Evolutionary conservation across 2,888 invertebrate species (phyloP).

Genomic region (Tiphia femorata): DNA sequence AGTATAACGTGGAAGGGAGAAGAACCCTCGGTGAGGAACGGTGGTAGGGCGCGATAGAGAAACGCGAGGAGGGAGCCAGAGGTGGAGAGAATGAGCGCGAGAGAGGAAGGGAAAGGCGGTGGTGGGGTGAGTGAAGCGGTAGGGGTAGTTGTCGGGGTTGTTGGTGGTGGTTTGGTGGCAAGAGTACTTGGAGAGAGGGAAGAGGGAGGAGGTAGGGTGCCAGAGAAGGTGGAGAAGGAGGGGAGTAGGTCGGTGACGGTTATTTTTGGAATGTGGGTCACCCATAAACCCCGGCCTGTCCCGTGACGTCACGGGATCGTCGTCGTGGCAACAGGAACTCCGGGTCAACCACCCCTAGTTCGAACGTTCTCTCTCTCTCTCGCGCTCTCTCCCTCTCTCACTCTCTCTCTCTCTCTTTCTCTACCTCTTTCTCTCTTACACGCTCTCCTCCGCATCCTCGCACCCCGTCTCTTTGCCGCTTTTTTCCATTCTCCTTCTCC

Average conservation of each 20-base stretch:
- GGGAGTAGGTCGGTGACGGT: conserved; percentile 52
- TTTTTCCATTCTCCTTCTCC: conserved; percentile 1
- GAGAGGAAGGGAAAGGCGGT: neutral
- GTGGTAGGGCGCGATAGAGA: too few species aligned
- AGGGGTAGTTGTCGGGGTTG: neutral
- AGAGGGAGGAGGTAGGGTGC: conserved; percentile 28
- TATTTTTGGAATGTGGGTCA: conserved; percentile 67
- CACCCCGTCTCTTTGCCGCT: too few species aligned
- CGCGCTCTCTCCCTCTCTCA: conserved; percentile 5
- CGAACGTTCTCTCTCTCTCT: conserved; percentile 9
- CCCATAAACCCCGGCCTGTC: conserved; percentile 66
- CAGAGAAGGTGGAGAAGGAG: conserved; percentile 44
- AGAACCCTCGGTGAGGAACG: too few species aligned
- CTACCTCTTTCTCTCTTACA: too few species aligned
- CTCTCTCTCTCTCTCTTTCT: conserved; percentile 12
- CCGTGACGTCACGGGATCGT: conserved; percentile 67
- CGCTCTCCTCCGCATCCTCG: too few species aligned
- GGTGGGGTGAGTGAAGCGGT: neutral
- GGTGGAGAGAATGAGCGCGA: neutral
- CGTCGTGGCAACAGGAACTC: conserved; percentile 65
- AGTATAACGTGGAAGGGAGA: too few species aligned
- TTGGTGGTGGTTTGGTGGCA: conserved; percentile 12
- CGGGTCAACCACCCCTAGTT: conserved; percentile 60
- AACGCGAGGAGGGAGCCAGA: neutral
- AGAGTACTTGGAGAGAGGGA: conserved; percentile 16